These are phyloP conservation scores for Saguinus imperator DNA, from an alignment of 2,113 vertebrate species.

Conservation along the genomic window DNA sequence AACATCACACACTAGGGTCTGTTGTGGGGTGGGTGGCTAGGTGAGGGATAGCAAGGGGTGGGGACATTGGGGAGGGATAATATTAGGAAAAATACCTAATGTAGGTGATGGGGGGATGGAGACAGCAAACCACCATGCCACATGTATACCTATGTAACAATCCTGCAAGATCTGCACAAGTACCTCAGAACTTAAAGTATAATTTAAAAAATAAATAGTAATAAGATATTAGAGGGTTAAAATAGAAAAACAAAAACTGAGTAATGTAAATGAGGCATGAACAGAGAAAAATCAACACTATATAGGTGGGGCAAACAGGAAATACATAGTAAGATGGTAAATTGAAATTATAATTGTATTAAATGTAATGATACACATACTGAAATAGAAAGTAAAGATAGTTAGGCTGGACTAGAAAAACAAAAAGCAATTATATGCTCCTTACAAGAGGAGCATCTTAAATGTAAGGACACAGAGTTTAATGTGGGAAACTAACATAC, in stretches of 20 bases:
- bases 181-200: too few relatives aligned
- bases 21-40: too few relatives aligned
- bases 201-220: background rate
- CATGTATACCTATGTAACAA: too few relatives aligned
- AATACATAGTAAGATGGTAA: background rate
- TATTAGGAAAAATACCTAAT: too few relatives aligned
- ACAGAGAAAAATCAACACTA: background rate
- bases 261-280: background rate
- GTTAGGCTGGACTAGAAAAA: background rate
- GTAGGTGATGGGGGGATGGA: too few relatives aligned
- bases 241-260: background rate
- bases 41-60: too few relatives aligned
- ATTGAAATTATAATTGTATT: background rate
- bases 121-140: too few relatives aligned
- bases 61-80: too few relatives aligned
- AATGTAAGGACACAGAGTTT: background rate
- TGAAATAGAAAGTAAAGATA: background rate
- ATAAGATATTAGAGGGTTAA: background rate
- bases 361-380: background rate
- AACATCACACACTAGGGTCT: too few relatives aligned
- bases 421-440: background rate
- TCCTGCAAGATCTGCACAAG: too few relatives aligned
- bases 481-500: background rate
- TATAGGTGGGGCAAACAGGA: background rate
- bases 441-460: background rate